Conservation (phyloP, 2,113 vertebrate genomes). For the Hydrochoerus hydrochaeris region DNA sequence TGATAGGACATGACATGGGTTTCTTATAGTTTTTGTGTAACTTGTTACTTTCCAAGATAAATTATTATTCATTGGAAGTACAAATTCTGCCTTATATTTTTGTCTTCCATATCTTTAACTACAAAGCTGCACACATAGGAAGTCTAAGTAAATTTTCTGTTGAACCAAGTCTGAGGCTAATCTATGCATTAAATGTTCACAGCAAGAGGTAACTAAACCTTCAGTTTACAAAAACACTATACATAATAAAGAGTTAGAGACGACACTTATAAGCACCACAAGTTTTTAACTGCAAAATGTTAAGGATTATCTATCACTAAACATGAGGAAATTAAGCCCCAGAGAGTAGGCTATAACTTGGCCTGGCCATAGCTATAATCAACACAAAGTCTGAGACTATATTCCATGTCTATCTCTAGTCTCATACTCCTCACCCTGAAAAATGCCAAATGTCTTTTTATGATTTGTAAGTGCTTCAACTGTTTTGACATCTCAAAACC, state of each 20-base stretch:
- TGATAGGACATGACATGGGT: not conserved
- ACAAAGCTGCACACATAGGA: not conserved
- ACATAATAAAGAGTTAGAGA: not conserved
- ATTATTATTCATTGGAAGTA: not conserved
- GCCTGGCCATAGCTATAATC: not conserved
- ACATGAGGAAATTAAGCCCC: not conserved
- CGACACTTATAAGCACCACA: not conserved
- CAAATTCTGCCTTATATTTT: constrained; percentile 32
- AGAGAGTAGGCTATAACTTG: not conserved
- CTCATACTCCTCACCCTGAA: not conserved
- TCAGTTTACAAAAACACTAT: constrained; percentile 16
- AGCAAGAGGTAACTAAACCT: constrained; percentile 20
- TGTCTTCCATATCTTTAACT: not conserved
- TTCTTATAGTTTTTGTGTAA: not conserved
- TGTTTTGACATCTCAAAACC: not conserved
- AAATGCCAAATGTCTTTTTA: not conserved
- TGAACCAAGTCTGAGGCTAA: constrained; percentile 18
- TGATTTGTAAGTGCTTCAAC: not conserved
- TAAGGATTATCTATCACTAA: not conserved
- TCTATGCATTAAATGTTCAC: not conserved
- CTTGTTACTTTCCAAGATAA: constrained; percentile 24
- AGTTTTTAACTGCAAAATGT: not conserved
- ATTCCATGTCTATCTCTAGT: not conserved
- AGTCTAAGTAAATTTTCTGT: not conserved
- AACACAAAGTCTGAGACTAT: not conserved